These are phyloP conservation scores for Stenoptilia bipunctidactyla DNA, from an alignment of 2,888 invertebrate genomes.

Conservation along the genomic window DNA sequence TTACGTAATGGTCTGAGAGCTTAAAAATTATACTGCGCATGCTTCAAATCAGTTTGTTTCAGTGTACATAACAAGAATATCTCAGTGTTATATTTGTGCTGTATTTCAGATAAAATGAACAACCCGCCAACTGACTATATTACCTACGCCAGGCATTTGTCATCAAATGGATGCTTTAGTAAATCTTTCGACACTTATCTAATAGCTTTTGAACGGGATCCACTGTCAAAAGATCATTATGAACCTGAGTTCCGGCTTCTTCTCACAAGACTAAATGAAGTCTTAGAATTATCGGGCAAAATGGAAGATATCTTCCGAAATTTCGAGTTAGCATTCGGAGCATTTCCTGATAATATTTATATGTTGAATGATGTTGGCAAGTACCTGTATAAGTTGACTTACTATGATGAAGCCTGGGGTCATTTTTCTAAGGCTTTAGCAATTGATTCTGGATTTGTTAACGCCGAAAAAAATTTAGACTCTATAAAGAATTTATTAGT, in stretches of 20 bases:
- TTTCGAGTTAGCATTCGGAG: conserved; percentile 30
- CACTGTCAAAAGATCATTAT: conserved; percentile 21
- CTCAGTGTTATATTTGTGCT: too few relatives aligned
- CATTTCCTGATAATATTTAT: conserved; percentile 34
- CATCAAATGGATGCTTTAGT: conserved; percentile 24
- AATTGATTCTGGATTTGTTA: conserved; percentile 60
- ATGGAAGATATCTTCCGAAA: conserved; percentile 40
- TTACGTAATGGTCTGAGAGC: too few relatives aligned
- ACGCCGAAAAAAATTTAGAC: conserved; percentile 76
- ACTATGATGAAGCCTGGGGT: conserved; percentile 65
- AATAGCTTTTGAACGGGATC: conserved; percentile 32
- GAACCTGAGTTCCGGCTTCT: conserved; percentile 37
- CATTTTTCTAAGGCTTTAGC: conserved; percentile 69
- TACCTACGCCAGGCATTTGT: conserved; percentile 28
- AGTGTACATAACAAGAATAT: too few relatives aligned
- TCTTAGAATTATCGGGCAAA: conserved; percentile 24
- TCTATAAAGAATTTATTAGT: conserved; percentile 77
- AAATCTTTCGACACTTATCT: conserved; percentile 42
- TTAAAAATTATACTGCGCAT: too few relatives aligned
- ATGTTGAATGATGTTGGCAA: conserved; percentile 47
- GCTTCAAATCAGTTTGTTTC: too few relatives aligned
- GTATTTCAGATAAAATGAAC: conserved; percentile 21
- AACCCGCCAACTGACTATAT: conserved; percentile 25
- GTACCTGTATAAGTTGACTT: conserved; percentile 62
- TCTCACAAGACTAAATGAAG: conserved; percentile 28